These are phyloP conservation scores for Mamestra brassicae DNA, from an alignment of 2,888 invertebrate genomes.

Conservation along the genomic window DNA sequence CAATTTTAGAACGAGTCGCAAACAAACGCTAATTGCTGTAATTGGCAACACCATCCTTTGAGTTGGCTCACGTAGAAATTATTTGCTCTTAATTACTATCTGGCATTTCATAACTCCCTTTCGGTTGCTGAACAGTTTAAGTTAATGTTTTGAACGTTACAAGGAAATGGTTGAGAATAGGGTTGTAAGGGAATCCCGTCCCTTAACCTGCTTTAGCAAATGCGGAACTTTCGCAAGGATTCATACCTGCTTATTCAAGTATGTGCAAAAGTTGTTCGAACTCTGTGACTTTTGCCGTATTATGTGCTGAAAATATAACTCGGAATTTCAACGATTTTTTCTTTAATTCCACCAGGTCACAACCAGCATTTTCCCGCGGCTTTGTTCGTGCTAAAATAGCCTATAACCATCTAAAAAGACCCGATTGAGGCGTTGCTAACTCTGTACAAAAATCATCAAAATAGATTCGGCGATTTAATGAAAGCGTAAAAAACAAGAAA, in stretches of 20 bases:
- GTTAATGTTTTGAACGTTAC: constrained; percentile 23
- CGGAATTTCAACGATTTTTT: too few relatives aligned
- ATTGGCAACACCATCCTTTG: constrained; percentile 51
- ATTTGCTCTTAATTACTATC: constrained; percentile 54
- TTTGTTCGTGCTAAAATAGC: too few relatives aligned
- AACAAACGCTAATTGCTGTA: constrained; percentile 62
- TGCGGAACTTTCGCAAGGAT: background rate
- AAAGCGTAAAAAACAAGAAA: too few relatives aligned
- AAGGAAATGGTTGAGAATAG: constrained; percentile 3
- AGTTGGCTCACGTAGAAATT: constrained; percentile 45
- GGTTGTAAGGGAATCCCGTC: background rate
- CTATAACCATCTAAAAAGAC: too few relatives aligned
- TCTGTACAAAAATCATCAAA: too few relatives aligned
- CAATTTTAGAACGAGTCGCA: constrained; percentile 50
- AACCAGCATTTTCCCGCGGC: too few relatives aligned
- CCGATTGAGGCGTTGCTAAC: too few relatives aligned
- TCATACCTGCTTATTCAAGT: background rate
- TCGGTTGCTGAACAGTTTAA: constrained; percentile 19
- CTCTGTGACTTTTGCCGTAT: too few relatives aligned
- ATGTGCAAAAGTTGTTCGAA: background rate
- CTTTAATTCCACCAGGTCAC: too few relatives aligned
- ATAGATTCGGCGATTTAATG: too few relatives aligned
- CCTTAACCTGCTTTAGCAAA: background rate
- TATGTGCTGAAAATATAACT: too few relatives aligned
- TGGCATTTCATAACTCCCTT: constrained; percentile 40